Evolutionary conservation across 2,113 vertebrate genomes (phyloP), one percentile per base, ranked within the genome.

Genomic region (Copsychus sechellarum): DNA sequence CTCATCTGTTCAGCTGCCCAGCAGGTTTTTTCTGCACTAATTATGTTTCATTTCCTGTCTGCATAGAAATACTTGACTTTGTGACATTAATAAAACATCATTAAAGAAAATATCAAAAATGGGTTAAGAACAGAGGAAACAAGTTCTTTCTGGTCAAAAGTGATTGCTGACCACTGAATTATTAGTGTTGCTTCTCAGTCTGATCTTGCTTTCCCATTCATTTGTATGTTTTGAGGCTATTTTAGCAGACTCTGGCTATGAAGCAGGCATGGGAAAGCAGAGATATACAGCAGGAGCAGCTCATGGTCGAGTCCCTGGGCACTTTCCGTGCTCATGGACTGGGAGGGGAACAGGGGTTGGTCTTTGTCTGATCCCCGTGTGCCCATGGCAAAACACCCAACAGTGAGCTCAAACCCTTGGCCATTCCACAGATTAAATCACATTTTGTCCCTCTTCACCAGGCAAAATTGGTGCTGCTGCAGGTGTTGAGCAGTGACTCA

Each of bases 271-370:
- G 6, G 45, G 50, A 70, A 50, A 51, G 50, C 16, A 80, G 24
- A 66, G 47, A 29, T 47, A 34, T 10, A 11, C 1, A 21, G 42
- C 3, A 8, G 43, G 38, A 70, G 28, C 38, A 23, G 38, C n/a
- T 23, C 1, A 1, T 61, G 50, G 31, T 28, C 0, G 0, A 34
- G 34, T 15, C 69, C 56, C n/a, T 15, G 42, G 48, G 57, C 48
- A 31, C 24, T 29, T 24, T 58, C n/a, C 26, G 40, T 28, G 72
- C 43, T 80, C 36, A 3, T 16, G 12, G 0, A 2, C 62, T 15
- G 21, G 18, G 14, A 78, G 38, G 14, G 5, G 22, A 11, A 28
- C 0, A 0, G 22, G 14, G 16, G 6, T 5, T 58, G 33, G 31
- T 78, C 12, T 5, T 6, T 6, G 15, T 10, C 60, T 16, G 56